Conservation (phyloP, 2,113 vertebrate genomes). For the Cyprinodon tularosa region DNA sequence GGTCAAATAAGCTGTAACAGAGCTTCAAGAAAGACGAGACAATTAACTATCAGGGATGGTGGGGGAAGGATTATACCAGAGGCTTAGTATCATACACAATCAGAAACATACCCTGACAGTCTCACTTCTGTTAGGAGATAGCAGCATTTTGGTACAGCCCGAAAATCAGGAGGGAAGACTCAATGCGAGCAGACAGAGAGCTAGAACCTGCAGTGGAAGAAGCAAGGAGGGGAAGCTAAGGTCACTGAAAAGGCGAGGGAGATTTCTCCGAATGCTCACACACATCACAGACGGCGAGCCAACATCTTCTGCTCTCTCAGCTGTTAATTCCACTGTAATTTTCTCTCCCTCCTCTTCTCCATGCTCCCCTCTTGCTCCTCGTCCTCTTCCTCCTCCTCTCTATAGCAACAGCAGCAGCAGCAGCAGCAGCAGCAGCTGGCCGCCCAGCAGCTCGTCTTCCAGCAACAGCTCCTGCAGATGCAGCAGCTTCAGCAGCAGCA, state of each 20-base stretch:
- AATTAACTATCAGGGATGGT: constrained; percentile 72
- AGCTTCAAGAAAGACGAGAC: constrained; percentile 78
- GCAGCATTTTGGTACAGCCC: constrained; percentile 49
- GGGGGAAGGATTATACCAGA: constrained; percentile 52
- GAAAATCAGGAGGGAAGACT: constrained; percentile 46
- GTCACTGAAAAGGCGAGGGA: constrained; percentile 56
- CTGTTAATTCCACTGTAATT: constrained; percentile 66
- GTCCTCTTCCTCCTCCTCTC: constrained; percentile 59
- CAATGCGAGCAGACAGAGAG: constrained; percentile 41
- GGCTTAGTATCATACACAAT: constrained; percentile 71
- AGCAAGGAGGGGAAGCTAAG: constrained; percentile 48
- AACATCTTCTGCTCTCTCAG: constrained; percentile 34
- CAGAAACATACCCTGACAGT: constrained; percentile 54
- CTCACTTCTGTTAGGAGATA: constrained; percentile 26
- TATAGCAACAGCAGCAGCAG: constrained; percentile 78
- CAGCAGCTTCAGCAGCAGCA: constrained; percentile 99
- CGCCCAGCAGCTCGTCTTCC: constrained; percentile 99
- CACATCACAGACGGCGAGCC: constrained; percentile 22
- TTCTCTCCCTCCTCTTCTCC: constrained; percentile 54
- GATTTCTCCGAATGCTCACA: constrained; percentile 21
- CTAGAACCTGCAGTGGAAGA: constrained; percentile 23
- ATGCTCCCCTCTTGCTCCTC: constrained; percentile 26
- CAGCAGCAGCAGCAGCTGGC: constrained; percentile 97
- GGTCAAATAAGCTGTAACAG: constrained; percentile 75
- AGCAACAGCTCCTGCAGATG: constrained; percentile 99